A percentile compares a stretch with the other conserved stretches of the same genome.
phyloP scores from a whole-genome alignment of 2,888 invertebrate genomes.

The Andrena haemorrhoa region DNA sequence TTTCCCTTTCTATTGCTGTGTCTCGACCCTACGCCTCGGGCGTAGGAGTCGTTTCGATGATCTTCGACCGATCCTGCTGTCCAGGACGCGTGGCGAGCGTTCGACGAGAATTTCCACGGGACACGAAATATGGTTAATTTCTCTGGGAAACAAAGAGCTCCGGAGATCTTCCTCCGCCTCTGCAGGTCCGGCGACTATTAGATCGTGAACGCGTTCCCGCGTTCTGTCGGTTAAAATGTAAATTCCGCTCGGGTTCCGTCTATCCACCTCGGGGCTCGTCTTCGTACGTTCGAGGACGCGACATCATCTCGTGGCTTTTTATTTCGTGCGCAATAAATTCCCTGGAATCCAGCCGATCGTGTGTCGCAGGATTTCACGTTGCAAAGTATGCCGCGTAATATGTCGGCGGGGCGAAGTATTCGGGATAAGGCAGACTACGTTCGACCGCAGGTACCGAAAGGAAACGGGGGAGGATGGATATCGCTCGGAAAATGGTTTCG shows the following conservation, averaged over 20 bases:
- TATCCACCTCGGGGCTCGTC: slow-evolving; percentile 1
- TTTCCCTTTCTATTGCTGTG: slow-evolving; percentile 39
- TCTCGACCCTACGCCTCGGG: background rate
- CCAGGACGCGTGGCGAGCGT: slow-evolving; percentile 9
- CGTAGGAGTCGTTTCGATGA: slow-evolving; percentile 22
- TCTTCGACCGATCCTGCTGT: slow-evolving; percentile 13
- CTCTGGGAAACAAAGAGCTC: background rate
- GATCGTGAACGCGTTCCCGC: slow-evolving; percentile 26
- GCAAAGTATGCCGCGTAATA: slow-evolving; percentile 28
- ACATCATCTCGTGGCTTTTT: slow-evolving; percentile 29
- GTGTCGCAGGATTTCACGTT: slow-evolving; percentile 15
- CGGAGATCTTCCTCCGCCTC: background rate
- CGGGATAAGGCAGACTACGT: background rate
- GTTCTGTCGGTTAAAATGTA: slow-evolving; percentile 24
- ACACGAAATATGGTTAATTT: background rate
- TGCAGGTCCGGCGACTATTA: background rate
- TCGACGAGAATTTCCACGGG: slow-evolving; percentile 22
- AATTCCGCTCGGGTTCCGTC: slow-evolving; percentile 44
- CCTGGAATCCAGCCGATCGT: slow-evolving; percentile 27
- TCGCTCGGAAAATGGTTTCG: background rate
- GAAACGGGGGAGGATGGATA: slow-evolving; percentile 6
- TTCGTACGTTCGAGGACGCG: slow-evolving; percentile 26
- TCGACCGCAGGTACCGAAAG: background rate
- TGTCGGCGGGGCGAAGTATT: background rate
- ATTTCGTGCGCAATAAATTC: slow-evolving; percentile 51